Conservation (phyloP, 2,888 invertebrate species). For the Oegoconia quadripuncta region DNA sequence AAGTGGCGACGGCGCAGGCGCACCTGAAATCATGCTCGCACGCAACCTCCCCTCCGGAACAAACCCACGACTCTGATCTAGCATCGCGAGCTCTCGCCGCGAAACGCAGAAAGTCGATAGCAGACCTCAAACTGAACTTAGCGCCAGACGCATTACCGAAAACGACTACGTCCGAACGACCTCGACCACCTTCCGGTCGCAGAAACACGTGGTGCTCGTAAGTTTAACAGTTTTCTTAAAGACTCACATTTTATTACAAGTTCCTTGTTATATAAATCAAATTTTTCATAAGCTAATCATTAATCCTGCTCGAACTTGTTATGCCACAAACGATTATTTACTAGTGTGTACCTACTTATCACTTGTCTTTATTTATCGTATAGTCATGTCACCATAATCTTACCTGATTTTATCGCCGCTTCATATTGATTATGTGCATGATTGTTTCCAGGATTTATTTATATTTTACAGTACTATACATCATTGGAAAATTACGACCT, state of each 20-base stretch:
- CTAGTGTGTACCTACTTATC: constrained; percentile 25
- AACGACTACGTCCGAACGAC: constrained; percentile 42
- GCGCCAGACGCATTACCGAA: constrained; percentile 50
- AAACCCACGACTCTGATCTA: constrained; percentile 52
- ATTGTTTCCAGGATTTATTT: constrained; percentile 33
- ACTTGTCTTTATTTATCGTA: constrained; percentile 33
- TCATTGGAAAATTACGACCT: neutral
- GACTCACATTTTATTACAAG: neutral
- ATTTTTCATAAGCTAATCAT: constrained; percentile 3
- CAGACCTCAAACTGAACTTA: constrained; percentile 62
- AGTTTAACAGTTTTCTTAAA: constrained; percentile 35
- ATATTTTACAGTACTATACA: constrained; percentile 11
- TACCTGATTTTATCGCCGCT: constrained; percentile 37
- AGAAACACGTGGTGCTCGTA: constrained; percentile 78
- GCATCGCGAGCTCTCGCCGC: constrained; percentile 69
- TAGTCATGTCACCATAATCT: constrained; percentile 38
- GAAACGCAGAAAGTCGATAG: constrained; percentile 70
- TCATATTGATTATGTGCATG: constrained; percentile 34
- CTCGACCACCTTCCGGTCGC: constrained; percentile 55
- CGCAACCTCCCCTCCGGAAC: constrained; percentile 49
- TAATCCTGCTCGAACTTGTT: neutral
- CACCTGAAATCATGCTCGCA: constrained; percentile 67
- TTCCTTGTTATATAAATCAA: constrained; percentile 10
- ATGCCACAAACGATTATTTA: constrained; percentile 14
- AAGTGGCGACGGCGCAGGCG: constrained; percentile 74